phyloP scores from a whole-genome alignment of 2,797 vertebrate genomes.

The Leontopithecus rosalia region DNA sequence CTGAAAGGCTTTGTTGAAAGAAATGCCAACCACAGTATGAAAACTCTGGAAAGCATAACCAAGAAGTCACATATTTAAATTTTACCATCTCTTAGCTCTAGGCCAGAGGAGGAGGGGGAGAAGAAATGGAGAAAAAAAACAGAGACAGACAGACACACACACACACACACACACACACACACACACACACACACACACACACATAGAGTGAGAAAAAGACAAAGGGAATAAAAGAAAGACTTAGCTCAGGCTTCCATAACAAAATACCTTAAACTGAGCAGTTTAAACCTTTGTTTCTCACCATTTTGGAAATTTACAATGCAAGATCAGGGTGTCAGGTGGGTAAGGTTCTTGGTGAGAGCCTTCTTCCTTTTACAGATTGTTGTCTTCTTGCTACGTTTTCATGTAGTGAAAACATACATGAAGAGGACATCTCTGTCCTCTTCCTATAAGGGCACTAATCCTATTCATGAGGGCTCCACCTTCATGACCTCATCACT shows the following conservation, averaged over 20 bases:
- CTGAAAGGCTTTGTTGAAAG: neutral
- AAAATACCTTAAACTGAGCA: neutral
- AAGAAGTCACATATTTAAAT: neutral
- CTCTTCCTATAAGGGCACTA: neutral
- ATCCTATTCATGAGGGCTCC: neutral
- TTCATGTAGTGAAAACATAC: neutral
- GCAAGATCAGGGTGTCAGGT: neutral
- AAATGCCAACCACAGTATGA: neutral
- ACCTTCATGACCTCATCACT: neutral
- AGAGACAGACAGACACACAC: neutral
- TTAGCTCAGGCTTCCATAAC: neutral
- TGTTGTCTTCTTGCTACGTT: neutral
- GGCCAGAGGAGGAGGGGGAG: neutral
- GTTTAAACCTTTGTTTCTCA: neutral
- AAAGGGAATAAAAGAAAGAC: neutral
- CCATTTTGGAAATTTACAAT: neutral
- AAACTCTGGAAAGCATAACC: neutral
- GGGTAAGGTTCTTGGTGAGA: neutral
- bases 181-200: neutral
- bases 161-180: neutral
- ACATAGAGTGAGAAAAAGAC: accelerated
- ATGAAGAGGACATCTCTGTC: too few relatives aligned
- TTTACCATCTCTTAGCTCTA: neutral
- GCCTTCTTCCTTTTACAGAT: neutral
- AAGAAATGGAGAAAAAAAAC: neutral